Evolutionary conservation across 2,888 invertebrate species (phyloP).

Genomic region (Embidobia sp.): DNA sequence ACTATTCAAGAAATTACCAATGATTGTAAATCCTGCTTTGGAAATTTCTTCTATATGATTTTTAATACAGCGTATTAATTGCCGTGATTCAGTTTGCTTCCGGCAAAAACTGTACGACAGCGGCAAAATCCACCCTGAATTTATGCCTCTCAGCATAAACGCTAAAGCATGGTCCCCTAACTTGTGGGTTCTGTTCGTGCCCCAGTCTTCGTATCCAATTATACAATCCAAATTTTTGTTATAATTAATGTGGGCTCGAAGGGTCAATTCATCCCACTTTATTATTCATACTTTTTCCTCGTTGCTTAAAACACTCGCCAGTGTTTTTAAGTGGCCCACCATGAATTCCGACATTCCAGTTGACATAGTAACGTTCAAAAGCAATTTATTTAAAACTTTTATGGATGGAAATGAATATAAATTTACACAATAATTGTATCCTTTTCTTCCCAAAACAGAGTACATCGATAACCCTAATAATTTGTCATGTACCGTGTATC

Average conservation of each 20-base stretch:
- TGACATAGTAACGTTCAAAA: background rate
- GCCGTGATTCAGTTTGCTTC: constrained; percentile 28
- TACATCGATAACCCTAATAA: constrained; percentile 5
- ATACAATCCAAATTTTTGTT: constrained; percentile 17
- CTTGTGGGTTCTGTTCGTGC: constrained; percentile 10
- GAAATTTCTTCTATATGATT: constrained; percentile 15
- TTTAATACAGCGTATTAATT: constrained; percentile 41
- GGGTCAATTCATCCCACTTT: constrained; percentile 31
- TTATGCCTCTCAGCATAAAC: constrained; percentile 46
- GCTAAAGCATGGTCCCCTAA: constrained; percentile 57
- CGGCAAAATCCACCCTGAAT: constrained; percentile 46
- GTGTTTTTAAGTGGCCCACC: background rate
- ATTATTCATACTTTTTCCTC: constrained; percentile 16
- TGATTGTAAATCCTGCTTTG: constrained; percentile 26
- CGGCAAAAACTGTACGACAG: constrained; percentile 42
- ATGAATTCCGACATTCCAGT: constrained; percentile 8
- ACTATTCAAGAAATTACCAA: constrained; percentile 20
- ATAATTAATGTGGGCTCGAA: constrained; percentile 32
- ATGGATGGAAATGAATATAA: constrained; percentile 10
- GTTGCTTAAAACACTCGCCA: background rate
- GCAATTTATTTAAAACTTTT: background rate
- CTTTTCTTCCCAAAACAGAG: constrained; percentile 1
- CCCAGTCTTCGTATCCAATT: constrained; percentile 60
- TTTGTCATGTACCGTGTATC: background rate
- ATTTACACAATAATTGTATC: constrained; percentile 3